Base-by-base conservation (phyloP, 2,797 vertebrate species). In the Phalloptychus januarius region DNA sequence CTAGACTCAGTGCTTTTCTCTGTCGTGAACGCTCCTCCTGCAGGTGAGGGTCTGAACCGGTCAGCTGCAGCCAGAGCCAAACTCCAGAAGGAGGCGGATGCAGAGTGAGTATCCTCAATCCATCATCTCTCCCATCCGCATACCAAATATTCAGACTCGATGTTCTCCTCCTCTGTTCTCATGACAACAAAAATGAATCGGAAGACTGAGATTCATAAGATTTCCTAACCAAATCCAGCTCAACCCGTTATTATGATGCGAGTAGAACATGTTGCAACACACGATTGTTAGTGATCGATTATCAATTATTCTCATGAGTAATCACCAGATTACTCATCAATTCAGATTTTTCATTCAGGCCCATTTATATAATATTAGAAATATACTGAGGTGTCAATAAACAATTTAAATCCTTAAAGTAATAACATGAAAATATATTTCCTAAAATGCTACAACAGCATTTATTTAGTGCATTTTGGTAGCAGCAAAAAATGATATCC, bases 11-110 rank as follows among this genome's bases (percentile, higher is more conserved):
- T 71, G 5, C 70, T 65, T 45, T 36, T 67, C 81, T 82, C 54
- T 63, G 70, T 78, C 54, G 25, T 38, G 23, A 20, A n/a, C 40
- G 44, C 11, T 70, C 16, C 80, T 16, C 28, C 56, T 31, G 13
- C 80, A 99, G 98, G 96, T 89, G 98, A 97, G 72, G 97, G 95
- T 25, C 95, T 99, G 87, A 99, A 99, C 94, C 95, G 91, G 89
- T 97, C 98, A 25, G 95, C 97, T 0, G 91, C 89, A 86, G 95
- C 93, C 84, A 96, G 98, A 92, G 94, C 94, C 85, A 96, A 92
- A 90, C 87, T 95, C 38, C 92, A 92, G 7, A 97, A 97, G 88
- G 88, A 89, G 75, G 71, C 54, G 44, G 94, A 95, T 2, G 83
- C 96, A 44, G 96, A 98, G 97, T 99, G 85, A 98, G 98, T 95